Evolutionary conservation across 2,113 vertebrate genomes (phyloP).

Genomic region (Urocolius indicus): DNA sequence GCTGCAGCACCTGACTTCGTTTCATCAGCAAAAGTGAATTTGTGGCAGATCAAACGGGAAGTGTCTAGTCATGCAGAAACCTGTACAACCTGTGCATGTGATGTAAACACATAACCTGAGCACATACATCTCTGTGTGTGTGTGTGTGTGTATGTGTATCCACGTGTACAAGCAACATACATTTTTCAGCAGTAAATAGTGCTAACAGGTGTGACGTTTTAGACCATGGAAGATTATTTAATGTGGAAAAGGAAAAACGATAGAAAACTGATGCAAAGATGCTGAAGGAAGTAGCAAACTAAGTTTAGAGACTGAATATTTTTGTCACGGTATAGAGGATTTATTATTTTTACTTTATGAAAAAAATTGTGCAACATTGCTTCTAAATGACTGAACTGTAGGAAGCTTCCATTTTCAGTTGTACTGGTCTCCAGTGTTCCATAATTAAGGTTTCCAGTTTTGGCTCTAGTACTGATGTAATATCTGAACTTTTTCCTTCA

Average conservation of each 20-base stretch:
- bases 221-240: background rate
- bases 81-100: accelerated
- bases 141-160: too few species aligned
- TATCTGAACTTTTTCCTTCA: background rate
- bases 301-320: background rate
- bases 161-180: accelerated
- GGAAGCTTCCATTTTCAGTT: background rate
- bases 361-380: background rate
- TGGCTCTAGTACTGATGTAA: background rate
- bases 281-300: background rate
- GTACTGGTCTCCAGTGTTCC: background rate
- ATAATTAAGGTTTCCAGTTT: background rate
- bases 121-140: background rate
- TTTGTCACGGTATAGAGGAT: background rate
- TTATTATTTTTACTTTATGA: background rate
- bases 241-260: background rate
- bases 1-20: background rate
- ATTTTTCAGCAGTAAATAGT: background rate
- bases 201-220: background rate
- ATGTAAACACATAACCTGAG: background rate
- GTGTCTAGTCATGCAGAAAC: accelerated
- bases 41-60: background rate
- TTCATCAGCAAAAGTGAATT: background rate
- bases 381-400: background rate
- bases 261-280: background rate